Evolutionary conservation across 1,140 invertebrate genomes (phyloP).

Genomic region (Bradysia coprophila): DNA sequence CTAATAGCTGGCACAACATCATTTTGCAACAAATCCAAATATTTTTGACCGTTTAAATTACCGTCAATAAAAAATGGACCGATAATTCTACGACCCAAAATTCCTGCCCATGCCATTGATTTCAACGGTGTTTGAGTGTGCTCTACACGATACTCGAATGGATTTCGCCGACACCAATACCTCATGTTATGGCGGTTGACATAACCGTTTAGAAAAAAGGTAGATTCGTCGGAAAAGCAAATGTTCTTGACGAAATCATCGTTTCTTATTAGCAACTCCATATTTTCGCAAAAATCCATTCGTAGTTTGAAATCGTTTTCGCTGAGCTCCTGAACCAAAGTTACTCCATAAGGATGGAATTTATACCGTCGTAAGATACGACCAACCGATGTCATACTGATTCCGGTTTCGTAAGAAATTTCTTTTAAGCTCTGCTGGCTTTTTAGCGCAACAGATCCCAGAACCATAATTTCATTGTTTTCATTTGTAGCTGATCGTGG

Average conservation of each 20-base stretch:
- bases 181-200: slow-evolving; percentile 7
- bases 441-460: neutral
- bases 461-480: neutral
- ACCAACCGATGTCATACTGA: neutral
- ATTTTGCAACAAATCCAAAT: too few relatives aligned
- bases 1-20: too few relatives aligned
- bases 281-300: neutral
- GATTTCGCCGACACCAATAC: slow-evolving; percentile 14
- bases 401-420: slow-evolving; percentile 4
- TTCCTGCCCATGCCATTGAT: slow-evolving; percentile 18
- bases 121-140: slow-evolving; percentile 14
- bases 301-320: neutral
- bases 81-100: slow-evolving; percentile 13
- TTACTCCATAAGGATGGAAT: neutral
- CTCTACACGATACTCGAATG: slow-evolving; percentile 8
- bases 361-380: neutral
- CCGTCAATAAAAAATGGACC: too few relatives aligned
- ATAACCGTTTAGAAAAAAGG: slow-evolving; percentile 8
- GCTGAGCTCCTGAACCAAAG: neutral
- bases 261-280: slow-evolving; percentile 4
- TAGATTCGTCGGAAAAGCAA: slow-evolving; percentile 11
- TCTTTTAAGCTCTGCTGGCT: neutral
- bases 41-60: too few relatives aligned
- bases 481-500: too few relatives aligned
- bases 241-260: slow-evolving; percentile 10